A percentile compares a stretch with the other conserved stretches of the same genome.
Evolutionary conservation across 2,888 invertebrate genomes (phyloP).

Genomic region (Rhingia campestris): DNA sequence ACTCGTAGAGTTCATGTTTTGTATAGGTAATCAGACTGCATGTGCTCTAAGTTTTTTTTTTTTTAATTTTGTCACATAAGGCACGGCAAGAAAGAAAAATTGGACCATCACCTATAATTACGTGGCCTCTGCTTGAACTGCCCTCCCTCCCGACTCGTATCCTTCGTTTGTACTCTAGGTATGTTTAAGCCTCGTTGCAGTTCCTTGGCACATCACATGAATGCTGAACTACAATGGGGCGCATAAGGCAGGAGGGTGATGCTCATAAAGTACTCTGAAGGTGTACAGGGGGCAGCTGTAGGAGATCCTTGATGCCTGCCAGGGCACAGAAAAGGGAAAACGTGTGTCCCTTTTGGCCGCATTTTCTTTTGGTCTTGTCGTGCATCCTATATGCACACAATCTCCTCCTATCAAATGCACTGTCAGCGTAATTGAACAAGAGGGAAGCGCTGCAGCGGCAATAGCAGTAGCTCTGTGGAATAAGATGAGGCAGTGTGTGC

Average conservation of each 20-base stretch:
- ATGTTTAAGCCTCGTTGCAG: constrained; percentile 49
- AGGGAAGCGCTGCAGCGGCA: constrained; percentile 33
- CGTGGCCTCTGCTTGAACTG: constrained; percentile 64
- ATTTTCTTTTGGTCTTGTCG: constrained; percentile 52
- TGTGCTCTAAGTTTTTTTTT: constrained; percentile 20
- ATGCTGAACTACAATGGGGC: constrained; percentile 51
- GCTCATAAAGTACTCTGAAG: too few relatives aligned
- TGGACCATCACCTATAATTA: constrained; percentile 71
- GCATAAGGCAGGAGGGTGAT: too few relatives aligned
- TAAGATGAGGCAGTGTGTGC: constrained; percentile 31
- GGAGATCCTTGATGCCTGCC: constrained; percentile 66
- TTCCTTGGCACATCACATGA: constrained; percentile 49
- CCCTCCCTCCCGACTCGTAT: constrained; percentile 34
- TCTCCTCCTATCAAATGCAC: constrained; percentile 66
- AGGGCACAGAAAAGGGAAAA: constrained; percentile 64
- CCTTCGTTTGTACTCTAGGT: constrained; percentile 39
- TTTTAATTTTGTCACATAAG: constrained; percentile 57
- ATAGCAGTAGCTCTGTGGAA: constrained; percentile 1
- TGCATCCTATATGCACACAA: constrained; percentile 64
- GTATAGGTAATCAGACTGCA: constrained; percentile 66
- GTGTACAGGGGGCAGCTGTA: constrained; percentile 13
- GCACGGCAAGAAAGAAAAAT: constrained; percentile 65
- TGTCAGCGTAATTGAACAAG: constrained; percentile 72
- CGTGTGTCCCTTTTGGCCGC: constrained; percentile 71
- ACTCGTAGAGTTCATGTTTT: constrained; percentile 55